Base-by-base conservation (phyloP, 2,888 invertebrate genomes). In the Lasioglossum figueresi region DNA sequence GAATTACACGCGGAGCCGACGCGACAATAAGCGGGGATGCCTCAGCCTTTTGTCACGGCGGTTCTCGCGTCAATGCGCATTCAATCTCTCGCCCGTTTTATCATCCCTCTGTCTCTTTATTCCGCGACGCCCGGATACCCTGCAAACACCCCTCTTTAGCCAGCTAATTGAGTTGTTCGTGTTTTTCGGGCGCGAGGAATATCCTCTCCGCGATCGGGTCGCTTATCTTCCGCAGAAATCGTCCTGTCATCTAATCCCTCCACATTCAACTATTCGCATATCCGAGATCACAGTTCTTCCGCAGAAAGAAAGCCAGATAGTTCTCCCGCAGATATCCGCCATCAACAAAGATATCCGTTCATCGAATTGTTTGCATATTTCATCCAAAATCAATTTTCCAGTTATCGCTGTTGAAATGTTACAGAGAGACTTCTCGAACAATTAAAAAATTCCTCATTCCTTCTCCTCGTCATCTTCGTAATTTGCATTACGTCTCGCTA, bases 41-140 rank as follows among this genome's bases (percentile, higher is more conserved):
- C 94, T 94, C 95, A 94, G 94, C 94, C 94, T 93, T 94, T 95
- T 95, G 94, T 95, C 91, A 93, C 90, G 92, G 94, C 84, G 94
- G 94, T 94, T 95, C 95, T 93, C 95, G 95, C 95, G 95, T 95
- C 95, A 95, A 93, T 94, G 95, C 94, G 87, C 94, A 92, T 92
- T 87, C 90, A 93, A 92, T 92, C 92, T 92, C 91, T 86, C 88
- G 78, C 72, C 82, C 82, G 79, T 84, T 88, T 86, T 86, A 80
- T 82, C 88, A 81, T 84, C 88, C 76, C 79, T 88, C 88, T 88
- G 84, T 90, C 88, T 82, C 88, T 82, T 85, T 86, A 83, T 84
- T 85, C 86, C 76, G 71, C 75, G 81, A 86, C 78, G 81, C 86
- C 80, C 76, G 86, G 79, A 82, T 85, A 86, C 83, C 79, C 85